Percentiles rank a stretch among this genome's conserved stretches.
phyloP scores from a whole-genome alignment of 2,888 invertebrate genomes.

The Ptilodon capucinus region DNA sequence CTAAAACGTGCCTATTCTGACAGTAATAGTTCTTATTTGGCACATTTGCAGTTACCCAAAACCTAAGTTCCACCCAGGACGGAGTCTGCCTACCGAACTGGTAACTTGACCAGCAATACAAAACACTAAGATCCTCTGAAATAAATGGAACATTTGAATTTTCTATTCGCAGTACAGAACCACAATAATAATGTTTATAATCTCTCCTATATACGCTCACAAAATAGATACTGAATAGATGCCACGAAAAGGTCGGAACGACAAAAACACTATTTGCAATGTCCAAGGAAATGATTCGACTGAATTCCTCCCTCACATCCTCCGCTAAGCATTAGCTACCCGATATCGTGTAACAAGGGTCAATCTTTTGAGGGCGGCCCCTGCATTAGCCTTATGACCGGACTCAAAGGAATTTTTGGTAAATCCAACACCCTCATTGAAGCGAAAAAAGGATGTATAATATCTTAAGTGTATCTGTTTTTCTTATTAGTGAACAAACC shows the following conservation, averaged over 20 bases:
- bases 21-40: too few relatives aligned
- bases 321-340: conserved; percentile 37
- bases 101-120: too few relatives aligned
- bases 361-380: conserved; percentile 62
- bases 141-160: too few relatives aligned
- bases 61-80: too few relatives aligned
- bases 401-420: conserved; percentile 66
- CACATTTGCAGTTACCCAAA: too few relatives aligned
- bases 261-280: conserved; percentile 40
- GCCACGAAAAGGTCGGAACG: conserved; percentile 19
- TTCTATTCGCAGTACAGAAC: too few relatives aligned
- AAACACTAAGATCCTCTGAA: too few relatives aligned
- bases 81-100: too few relatives aligned
- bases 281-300: conserved; percentile 42
- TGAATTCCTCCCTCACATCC: conserved; percentile 37
- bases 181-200: too few relatives aligned
- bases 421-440: conserved; percentile 54
- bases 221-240: conserved; percentile 3
- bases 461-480: neutral
- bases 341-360: conserved; percentile 61
- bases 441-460: neutral
- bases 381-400: conserved; percentile 68
- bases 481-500: neutral
- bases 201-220: neutral
- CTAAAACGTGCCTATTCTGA: too few relatives aligned